Conservation (phyloP, 2,113 vertebrate species). For the Pteropus alecto region DNA sequence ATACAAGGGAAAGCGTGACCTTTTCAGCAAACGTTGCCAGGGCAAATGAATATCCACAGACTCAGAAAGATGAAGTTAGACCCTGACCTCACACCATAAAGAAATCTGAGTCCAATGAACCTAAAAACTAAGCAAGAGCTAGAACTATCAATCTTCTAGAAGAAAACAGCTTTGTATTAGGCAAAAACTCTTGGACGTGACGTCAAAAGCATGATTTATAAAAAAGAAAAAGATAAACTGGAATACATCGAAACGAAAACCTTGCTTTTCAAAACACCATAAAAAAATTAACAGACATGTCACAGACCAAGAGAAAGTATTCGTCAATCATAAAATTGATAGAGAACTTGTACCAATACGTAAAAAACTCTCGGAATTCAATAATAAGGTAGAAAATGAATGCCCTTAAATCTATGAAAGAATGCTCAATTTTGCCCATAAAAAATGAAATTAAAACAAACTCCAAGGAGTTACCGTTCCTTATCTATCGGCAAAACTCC, state of each 20-base stretch:
- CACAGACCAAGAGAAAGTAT: background rate
- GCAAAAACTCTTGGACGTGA: background rate
- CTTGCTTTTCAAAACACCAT: background rate
- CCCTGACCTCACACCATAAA: background rate
- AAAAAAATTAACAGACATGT: background rate
- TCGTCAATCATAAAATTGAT: background rate
- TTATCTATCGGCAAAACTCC: background rate
- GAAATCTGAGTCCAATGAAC: background rate
- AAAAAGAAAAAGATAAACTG: background rate
- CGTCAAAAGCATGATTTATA: background rate
- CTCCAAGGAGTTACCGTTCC: too few relatives aligned
- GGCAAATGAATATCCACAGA: rapidly evolving
- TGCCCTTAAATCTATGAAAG: background rate
- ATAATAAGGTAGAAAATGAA: background rate
- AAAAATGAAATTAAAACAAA: background rate
- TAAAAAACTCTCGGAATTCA: background rate
- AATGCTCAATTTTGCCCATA: background rate
- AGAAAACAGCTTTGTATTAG: background rate
- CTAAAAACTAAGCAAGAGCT: background rate
- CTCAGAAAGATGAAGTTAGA: background rate
- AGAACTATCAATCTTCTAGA: background rate
- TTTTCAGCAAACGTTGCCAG: background rate
- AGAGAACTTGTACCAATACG: background rate
- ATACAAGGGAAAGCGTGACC: too few relatives aligned
- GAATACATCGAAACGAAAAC: background rate